Evolutionary conservation across 2,113 vertebrate species (phyloP).

Genomic region (Ceyx cyanopectus): DNA sequence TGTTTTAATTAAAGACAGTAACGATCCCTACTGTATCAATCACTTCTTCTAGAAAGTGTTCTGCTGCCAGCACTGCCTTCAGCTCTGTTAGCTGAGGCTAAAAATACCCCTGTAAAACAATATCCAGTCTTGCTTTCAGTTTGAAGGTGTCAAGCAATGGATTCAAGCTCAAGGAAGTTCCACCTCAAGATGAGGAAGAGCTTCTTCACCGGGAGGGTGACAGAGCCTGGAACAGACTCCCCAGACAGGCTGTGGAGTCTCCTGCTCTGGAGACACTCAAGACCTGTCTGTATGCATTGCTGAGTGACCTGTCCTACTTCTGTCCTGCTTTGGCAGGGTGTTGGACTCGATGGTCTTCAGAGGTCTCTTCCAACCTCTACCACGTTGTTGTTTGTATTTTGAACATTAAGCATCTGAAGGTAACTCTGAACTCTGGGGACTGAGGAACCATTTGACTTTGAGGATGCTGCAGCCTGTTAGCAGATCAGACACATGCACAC

Average conservation of each 20-base stretch:
- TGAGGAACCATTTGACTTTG: accelerated
- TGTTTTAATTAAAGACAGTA: slow-evolving; percentile 28
- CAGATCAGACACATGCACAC: neutral
- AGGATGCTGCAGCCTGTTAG: neutral
- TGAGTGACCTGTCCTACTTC: too few relatives aligned
- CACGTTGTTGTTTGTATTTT: neutral
- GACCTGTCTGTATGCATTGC: too few relatives aligned
- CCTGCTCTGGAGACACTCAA: too few relatives aligned
- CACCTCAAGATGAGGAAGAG: too few relatives aligned
- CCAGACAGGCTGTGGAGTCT: too few relatives aligned
- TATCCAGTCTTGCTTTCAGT: neutral
- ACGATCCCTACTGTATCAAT: neutral
- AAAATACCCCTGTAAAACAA: slow-evolving; percentile 1
- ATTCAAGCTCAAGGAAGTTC: too few relatives aligned
- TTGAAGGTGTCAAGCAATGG: neutral
- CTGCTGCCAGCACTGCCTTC: neutral
- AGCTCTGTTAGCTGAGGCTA: slow-evolving; percentile 1
- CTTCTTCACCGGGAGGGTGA: too few relatives aligned
- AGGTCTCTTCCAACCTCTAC: too few relatives aligned
- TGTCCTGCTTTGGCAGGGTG: too few relatives aligned
- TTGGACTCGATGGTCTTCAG: too few relatives aligned
- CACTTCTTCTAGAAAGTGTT: neutral
- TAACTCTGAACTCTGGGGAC: neutral
- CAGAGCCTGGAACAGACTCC: too few relatives aligned
- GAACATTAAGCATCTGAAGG: neutral